Evolutionary conservation across 2,888 invertebrate genomes (phyloP).

Genomic region (Alloscopus bannaensis): DNA sequence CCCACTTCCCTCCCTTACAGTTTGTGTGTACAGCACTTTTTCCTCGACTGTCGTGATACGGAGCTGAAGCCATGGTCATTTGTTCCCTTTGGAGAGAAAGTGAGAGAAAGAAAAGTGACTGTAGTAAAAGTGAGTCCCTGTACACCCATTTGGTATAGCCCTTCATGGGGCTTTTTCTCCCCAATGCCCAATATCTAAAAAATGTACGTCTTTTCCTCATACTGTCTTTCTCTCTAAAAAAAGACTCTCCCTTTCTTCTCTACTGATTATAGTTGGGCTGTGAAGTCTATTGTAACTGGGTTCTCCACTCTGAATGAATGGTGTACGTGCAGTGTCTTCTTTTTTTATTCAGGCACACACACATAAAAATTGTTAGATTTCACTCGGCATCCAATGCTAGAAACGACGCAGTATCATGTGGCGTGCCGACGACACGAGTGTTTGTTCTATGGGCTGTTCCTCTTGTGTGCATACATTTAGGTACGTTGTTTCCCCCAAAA

Average conservation of each 20-base stretch:
- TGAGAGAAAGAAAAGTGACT: constrained; percentile 58
- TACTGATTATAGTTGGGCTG: background rate
- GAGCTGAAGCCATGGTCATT: constrained; percentile 48
- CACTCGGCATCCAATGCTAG: too few species aligned
- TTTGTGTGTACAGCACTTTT: background rate
- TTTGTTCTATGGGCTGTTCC: too few species aligned
- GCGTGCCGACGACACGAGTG: too few species aligned
- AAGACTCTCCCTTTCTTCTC: background rate
- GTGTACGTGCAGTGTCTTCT: background rate
- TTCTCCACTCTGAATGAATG: constrained; percentile 25
- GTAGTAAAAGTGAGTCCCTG: constrained; percentile 70
- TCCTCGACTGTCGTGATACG: too few species aligned
- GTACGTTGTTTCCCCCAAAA: background rate
- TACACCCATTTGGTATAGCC: constrained; percentile 71
- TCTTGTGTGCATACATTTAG: too few species aligned
- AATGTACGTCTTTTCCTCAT: constrained; percentile 48
- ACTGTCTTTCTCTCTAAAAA: background rate
- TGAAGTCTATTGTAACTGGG: constrained; percentile 34
- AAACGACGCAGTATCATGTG: too few species aligned
- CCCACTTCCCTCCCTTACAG: background rate
- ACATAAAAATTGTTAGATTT: too few species aligned
- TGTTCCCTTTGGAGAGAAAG: constrained; percentile 60
- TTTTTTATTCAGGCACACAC: background rate
- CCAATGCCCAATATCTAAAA: constrained; percentile 72
- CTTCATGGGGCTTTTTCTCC: constrained; percentile 67